Evolutionary conservation across 2,113 vertebrate genomes (phyloP).

Genomic region (Cavia porcellus): DNA sequence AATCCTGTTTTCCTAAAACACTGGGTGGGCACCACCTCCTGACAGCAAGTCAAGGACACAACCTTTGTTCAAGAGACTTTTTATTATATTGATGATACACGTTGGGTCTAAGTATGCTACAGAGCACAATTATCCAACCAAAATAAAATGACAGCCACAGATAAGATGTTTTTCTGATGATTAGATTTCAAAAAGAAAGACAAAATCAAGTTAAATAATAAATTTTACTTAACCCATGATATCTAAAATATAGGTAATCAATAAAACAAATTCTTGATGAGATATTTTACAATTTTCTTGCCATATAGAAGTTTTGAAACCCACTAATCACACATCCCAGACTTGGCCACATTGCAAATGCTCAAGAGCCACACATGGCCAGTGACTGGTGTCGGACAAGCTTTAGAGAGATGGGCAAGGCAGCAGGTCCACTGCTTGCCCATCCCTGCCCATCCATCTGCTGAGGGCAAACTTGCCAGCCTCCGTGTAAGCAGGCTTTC

Average conservation of each 20-base stretch:
- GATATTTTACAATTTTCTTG: neutral
- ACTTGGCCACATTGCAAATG: neutral
- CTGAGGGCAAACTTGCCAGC: neutral
- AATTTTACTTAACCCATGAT: neutral
- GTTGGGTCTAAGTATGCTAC: neutral
- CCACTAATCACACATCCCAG: neutral
- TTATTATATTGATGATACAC: no score
- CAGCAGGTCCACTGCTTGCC: neutral
- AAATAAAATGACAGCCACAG: neutral
- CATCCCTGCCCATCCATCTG: neutral
- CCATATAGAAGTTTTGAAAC: conserved; percentile 3
- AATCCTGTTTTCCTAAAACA: neutral
- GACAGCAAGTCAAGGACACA: neutral
- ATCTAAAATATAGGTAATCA: neutral
- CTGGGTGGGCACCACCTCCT: neutral
- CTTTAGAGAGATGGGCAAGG: neutral
- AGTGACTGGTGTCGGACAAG: rapidly evolving
- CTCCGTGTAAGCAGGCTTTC: neutral
- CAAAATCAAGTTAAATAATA: neutral
- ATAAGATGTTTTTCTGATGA: neutral
- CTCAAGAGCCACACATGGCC: neutral
- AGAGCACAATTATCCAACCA: neutral
- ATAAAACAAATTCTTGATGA: neutral
- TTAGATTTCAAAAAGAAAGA: neutral
- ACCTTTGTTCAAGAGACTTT: neutral